A percentile compares a stretch with the other conserved stretches of the same genome.
Evolutionary conservation across 2,888 invertebrate genomes (phyloP).

Genomic region (Luffia ferchaultella): DNA sequence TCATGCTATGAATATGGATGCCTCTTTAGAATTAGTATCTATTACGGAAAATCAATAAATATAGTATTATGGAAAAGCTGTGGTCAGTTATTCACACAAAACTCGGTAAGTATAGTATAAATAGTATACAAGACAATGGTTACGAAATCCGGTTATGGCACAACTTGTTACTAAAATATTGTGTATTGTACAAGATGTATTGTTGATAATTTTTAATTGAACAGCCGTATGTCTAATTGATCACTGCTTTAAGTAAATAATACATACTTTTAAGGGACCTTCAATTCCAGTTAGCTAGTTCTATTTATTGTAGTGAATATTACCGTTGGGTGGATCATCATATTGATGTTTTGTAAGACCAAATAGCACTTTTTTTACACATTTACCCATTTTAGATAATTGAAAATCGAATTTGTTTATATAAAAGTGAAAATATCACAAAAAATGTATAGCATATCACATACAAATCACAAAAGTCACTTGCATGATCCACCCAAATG

Average conservation of each 20-base stretch:
- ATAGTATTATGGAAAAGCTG: slow-evolving; percentile 52
- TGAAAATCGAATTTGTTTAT: slow-evolving; percentile 40
- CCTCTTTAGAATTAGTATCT: slow-evolving; percentile 61
- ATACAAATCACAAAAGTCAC: slow-evolving; percentile 35
- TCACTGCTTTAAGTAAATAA: slow-evolving; percentile 45
- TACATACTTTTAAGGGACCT: slow-evolving; percentile 66
- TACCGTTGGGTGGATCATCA: slow-evolving; percentile 49
- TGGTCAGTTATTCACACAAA: slow-evolving; percentile 45
- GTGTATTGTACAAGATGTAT: background rate
- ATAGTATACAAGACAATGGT: background rate
- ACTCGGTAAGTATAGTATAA: no score
- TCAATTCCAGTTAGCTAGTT: slow-evolving; percentile 65
- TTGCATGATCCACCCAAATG: slow-evolving; percentile 42
- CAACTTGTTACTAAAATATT: no score
- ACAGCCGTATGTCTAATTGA: slow-evolving; percentile 39
- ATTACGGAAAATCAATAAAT: slow-evolving; percentile 55
- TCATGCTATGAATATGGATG: slow-evolving; percentile 59
- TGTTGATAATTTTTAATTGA: background rate
- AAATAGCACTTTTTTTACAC: slow-evolving; percentile 58
- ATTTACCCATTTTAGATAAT: slow-evolving; percentile 49
- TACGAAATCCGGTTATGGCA: no score
- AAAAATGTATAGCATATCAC: slow-evolving; percentile 61
- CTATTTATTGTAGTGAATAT: slow-evolving; percentile 60
- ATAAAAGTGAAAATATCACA: slow-evolving; percentile 36
- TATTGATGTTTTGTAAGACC: slow-evolving; percentile 49